These are phyloP conservation scores for Aplodontia rufa DNA, from an alignment of 2,113 vertebrate species.

Conservation along the genomic window DNA sequence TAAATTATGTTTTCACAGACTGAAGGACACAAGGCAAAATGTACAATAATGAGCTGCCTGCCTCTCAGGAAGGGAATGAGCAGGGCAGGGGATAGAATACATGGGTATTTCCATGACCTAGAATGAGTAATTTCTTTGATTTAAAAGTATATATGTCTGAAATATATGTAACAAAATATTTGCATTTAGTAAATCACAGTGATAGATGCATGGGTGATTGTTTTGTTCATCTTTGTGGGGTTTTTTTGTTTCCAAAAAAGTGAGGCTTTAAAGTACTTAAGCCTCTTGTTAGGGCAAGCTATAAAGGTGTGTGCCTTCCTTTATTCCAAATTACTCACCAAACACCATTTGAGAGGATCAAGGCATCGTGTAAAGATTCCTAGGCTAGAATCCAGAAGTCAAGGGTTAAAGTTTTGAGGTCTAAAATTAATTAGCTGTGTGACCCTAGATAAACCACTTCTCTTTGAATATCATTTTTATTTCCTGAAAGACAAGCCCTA, in stretches of 20 bases:
- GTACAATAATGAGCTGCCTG: not conserved
- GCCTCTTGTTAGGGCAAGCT: not conserved
- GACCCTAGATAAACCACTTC: not conserved
- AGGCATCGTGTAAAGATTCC: not conserved
- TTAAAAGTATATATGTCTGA: not conserved
- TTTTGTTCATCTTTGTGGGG: not conserved
- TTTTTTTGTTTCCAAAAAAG: not conserved
- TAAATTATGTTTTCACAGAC: not conserved
- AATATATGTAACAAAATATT: not conserved
- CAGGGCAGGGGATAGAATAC: not conserved
- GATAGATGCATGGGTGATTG: not conserved
- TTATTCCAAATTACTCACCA: not conserved
- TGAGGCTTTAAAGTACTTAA: not conserved
- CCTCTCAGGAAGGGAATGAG: not conserved
- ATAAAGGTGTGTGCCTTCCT: not conserved
- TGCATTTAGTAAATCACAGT: not conserved
- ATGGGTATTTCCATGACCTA: not conserved
- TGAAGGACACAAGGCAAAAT: not conserved
- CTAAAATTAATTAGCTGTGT: not conserved
- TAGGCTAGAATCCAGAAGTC: not conserved
- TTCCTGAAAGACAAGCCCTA: not conserved
- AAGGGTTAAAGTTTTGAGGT: not conserved
- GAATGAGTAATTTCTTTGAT: not conserved
- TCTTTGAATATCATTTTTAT: not conserved
- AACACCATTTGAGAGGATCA: not conserved